Conservation (phyloP, 1,140 invertebrate genomes). For the Pygmarrhopalites habei region DNA sequence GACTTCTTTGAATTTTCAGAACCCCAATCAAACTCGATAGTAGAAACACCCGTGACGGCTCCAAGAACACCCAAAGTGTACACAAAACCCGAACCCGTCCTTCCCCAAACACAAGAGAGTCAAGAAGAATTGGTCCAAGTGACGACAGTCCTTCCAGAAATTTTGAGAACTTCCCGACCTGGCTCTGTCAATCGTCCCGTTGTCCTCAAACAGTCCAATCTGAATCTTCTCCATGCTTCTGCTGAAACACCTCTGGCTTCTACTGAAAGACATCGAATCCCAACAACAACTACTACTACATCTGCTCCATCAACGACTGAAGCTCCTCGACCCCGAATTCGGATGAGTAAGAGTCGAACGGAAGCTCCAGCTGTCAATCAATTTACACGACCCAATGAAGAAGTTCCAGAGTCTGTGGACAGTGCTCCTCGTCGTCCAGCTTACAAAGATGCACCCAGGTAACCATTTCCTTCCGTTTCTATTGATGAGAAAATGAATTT, state of each 20-base stretch:
- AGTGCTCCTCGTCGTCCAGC: not conserved
- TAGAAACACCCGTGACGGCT: no score
- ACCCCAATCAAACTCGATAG: no score
- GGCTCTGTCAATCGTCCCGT: slow-evolving; percentile 30
- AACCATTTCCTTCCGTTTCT: no score
- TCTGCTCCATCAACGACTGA: slow-evolving; percentile 6
- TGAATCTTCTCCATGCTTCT: slow-evolving; percentile 17
- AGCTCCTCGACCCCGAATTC: slow-evolving; percentile 1
- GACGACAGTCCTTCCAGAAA: slow-evolving; percentile 2
- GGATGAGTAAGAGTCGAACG: not conserved
- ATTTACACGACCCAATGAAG: not conserved
- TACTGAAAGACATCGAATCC: not conserved
- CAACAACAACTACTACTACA: slow-evolving; percentile 21
- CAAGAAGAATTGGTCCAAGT: not conserved
- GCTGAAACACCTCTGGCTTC: not conserved
- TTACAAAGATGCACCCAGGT: slow-evolving; percentile 15
- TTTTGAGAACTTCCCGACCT: slow-evolving; percentile 4
- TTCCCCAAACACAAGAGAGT: not conserved
- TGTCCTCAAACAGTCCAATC: slow-evolving; percentile 30
- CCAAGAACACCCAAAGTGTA: no score
- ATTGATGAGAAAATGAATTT: no score
- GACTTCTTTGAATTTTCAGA: no score
- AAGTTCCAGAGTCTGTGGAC: slow-evolving; percentile 1
- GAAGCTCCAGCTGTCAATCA: slow-evolving; percentile 8
- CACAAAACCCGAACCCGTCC: no score